Evolutionary conservation across 2,113 vertebrate genomes (phyloP).

Genomic region (Lamprotornis superbus): DNA sequence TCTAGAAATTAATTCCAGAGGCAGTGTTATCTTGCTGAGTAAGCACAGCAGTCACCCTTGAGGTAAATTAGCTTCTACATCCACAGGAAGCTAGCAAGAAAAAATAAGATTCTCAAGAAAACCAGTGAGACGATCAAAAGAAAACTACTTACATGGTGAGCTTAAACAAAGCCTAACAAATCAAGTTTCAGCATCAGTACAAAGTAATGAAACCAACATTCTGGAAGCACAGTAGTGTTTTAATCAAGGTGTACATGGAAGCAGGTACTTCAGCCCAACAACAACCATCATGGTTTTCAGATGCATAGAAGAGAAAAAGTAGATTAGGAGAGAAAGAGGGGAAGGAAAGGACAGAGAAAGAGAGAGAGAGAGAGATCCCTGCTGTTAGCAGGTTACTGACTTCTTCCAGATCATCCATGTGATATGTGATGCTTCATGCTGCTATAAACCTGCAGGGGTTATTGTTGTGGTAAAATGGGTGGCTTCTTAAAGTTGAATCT

Average conservation of each 20-base stretch:
- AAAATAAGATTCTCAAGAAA: neutral
- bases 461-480: neutral
- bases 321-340: neutral
- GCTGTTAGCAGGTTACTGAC: neutral
- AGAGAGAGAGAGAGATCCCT: neutral
- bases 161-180: neutral
- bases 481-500: neutral
- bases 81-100: neutral
- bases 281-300: accelerated
- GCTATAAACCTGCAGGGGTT: neutral
- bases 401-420: neutral
- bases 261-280: neutral
- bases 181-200: neutral
- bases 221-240: neutral
- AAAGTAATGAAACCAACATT: neutral
- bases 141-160: neutral
- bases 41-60: neutral
- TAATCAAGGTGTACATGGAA: neutral
- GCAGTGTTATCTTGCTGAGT: neutral
- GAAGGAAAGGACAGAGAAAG: neutral
- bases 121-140: neutral
- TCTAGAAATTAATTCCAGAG: neutral
- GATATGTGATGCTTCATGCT: neutral
- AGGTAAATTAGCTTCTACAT: neutral
- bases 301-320: neutral